Percentiles rank a stretch among this genome's conserved stretches.
phyloP scores from a whole-genome alignment of 2,888 invertebrate genomes.

The Hofmannophila pseudospretella region DNA sequence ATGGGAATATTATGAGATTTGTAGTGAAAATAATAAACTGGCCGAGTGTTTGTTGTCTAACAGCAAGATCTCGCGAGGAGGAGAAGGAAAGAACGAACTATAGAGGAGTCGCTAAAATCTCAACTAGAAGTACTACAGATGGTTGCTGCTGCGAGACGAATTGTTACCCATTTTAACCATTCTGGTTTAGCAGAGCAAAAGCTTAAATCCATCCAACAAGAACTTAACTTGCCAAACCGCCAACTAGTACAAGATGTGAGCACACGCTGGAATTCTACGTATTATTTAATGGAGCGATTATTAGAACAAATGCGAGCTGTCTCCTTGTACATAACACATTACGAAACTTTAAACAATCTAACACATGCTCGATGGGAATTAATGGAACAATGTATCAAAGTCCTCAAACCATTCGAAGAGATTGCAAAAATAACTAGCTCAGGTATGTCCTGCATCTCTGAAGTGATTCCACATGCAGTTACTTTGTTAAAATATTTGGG shows the following conservation, averaged over 20 bases:
- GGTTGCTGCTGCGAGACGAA: slow-evolving; percentile 23
- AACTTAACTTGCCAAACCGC: slow-evolving; percentile 25
- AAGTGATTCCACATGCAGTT: slow-evolving; percentile 19
- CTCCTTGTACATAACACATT: slow-evolving; percentile 18
- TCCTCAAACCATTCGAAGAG: slow-evolving; percentile 23
- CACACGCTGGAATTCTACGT: slow-evolving; percentile 25
- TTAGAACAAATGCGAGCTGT: slow-evolving; percentile 24
- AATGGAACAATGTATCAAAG: slow-evolving; percentile 20
- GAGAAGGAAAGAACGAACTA: no score
- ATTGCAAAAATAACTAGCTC: slow-evolving; percentile 23
- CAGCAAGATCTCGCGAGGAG: no score
- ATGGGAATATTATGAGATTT: no score
- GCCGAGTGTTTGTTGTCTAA: no score
- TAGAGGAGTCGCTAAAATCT: slow-evolving; percentile 24
- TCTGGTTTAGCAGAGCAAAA: slow-evolving; percentile 21
- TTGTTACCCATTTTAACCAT: slow-evolving; percentile 33
- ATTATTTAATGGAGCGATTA: slow-evolving; percentile 20
- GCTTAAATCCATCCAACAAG: slow-evolving; percentile 22
- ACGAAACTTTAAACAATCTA: slow-evolving; percentile 16
- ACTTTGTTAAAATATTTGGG: slow-evolving; percentile 15
- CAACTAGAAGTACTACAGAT: slow-evolving; percentile 23
- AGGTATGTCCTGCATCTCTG: slow-evolving; percentile 19
- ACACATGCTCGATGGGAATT: slow-evolving; percentile 17
- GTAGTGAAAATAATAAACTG: no score
- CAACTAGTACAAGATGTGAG: slow-evolving; percentile 23